Evolutionary conservation across 1,140 invertebrate genomes (phyloP).

Genomic region (Asbolus verrucosus): DNA sequence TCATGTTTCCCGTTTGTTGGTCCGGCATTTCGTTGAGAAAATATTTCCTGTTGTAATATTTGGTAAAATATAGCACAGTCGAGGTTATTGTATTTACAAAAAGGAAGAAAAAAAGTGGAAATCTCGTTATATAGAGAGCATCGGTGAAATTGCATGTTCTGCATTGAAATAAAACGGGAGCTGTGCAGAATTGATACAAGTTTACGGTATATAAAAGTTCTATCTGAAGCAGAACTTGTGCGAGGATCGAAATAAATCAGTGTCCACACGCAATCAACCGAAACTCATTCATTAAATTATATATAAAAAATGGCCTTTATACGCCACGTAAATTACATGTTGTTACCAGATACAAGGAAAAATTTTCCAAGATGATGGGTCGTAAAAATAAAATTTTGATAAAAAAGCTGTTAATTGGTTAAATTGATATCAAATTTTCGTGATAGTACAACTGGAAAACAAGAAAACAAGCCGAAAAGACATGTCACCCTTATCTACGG

Average conservation of each 20-base stretch:
- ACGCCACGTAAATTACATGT: no score
- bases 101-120: conserved; percentile 17
- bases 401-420: no score
- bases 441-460: not conserved
- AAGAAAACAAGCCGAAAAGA: conserved; percentile 5
- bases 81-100: not conserved
- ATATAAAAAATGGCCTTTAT: no score
- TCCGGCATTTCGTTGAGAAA: no score
- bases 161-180: conserved; percentile 29
- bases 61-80: no score
- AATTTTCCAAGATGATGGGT: not conserved
- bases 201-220: conserved; percentile 20
- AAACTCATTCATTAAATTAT: no score
- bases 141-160: conserved; percentile 29
- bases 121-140: conserved; percentile 19
- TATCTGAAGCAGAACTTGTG: not conserved
- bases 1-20: no score
- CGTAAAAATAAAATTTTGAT: not conserved
- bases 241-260: not conserved
- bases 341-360: no score
- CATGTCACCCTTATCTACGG: no score
- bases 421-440: no score
- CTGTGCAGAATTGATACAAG: conserved; percentile 30
- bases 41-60: no score
- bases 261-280: no score